A percentile compares a stretch with the other conserved stretches of the same genome.
Conservation (phyloP, 2,113 vertebrate genomes). For the Ammodytes marinus region DNA sequence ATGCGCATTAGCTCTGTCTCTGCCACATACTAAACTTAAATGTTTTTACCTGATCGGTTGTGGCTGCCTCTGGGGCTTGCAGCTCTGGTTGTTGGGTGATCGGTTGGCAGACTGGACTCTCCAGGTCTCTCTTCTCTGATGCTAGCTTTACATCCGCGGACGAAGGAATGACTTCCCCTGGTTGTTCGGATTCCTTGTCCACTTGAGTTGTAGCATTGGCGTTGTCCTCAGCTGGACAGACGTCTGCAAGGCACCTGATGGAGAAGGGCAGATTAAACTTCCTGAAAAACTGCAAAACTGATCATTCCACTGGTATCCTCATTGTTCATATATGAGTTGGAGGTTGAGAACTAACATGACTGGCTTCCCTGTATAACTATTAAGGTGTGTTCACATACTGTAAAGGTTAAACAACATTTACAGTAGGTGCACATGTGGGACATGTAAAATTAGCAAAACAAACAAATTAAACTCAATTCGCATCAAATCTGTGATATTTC, state of each 20-base stretch:
- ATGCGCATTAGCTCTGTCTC: too few species aligned
- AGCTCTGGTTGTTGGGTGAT: constrained; percentile 48
- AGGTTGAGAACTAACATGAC: background rate
- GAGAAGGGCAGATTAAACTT: constrained; percentile 12
- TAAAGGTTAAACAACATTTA: background rate
- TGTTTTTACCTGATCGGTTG: constrained; percentile 56
- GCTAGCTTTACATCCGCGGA: constrained; percentile 45
- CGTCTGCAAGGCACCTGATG: constrained; percentile 47
- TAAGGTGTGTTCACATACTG: background rate
- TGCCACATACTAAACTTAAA: too few species aligned
- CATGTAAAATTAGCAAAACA: background rate
- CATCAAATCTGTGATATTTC: background rate
- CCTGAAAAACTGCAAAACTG: background rate
- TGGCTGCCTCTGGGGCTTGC: background rate
- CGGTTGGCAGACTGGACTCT: constrained; percentile 11
- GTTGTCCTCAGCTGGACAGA: background rate
- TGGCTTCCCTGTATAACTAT: background rate
- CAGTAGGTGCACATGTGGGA: background rate
- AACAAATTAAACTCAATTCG: background rate
- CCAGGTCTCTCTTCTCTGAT: constrained; percentile 40
- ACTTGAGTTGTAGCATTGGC: too few species aligned
- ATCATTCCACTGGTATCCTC: background rate
- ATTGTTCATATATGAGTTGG: background rate
- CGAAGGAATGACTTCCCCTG: background rate
- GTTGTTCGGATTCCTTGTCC: too few species aligned